Evolutionary conservation across 1,140 invertebrate genomes (phyloP), one percentile per base, ranked within the genome.

Genomic region (Mycetomoellerius zeteki): DNA sequence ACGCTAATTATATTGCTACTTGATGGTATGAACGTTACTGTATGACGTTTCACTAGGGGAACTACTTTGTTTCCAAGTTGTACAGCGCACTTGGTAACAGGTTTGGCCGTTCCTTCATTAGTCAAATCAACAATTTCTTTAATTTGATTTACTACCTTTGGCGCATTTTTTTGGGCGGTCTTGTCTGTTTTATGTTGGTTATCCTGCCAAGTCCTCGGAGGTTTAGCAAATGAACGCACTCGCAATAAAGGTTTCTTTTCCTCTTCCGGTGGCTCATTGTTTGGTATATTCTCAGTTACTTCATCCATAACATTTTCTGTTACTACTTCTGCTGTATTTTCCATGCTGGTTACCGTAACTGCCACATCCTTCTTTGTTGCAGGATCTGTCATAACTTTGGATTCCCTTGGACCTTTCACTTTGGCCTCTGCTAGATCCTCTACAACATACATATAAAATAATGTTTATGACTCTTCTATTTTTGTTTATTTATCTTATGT

Each of bases 221-320:
- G 91, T 82, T 94, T 95, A n/a, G 94, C 94, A 73, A 95, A 95
- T 24, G 93, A 91, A 54, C 93, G 81, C 21, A 94, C 88, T 78
- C 94, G 90, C 56, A 95, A 30, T 16, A 92, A 24, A 65, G 92
- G 90, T 30, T 89, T 89, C 21, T 89, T 73, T 30, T 78, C 71
- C 16, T 65, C 62, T 69, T 27, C 58, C 30, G 10, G 7, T 56
- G 85, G 56, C 7, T 60, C 30, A 43, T 69, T 50, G 27, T 73
- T 47, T 5, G 27, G 21, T 21, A 52, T 21, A 50, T 58, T 50
- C n/a, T 56, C 80, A 21, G 10, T n/a, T 52, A n/a, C 12, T 65
- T 16, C 77, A 30, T 69, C 47, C 3, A n/a, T 67, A 19, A 33
- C 19, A 21, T 62, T 14, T 8, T 62, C 19, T 10, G 0, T 75